A percentile compares a stretch with the other conserved stretches of the same genome.
Conservation (phyloP, 2,113 vertebrate species). For the Nycticorax nycticorax region DNA sequence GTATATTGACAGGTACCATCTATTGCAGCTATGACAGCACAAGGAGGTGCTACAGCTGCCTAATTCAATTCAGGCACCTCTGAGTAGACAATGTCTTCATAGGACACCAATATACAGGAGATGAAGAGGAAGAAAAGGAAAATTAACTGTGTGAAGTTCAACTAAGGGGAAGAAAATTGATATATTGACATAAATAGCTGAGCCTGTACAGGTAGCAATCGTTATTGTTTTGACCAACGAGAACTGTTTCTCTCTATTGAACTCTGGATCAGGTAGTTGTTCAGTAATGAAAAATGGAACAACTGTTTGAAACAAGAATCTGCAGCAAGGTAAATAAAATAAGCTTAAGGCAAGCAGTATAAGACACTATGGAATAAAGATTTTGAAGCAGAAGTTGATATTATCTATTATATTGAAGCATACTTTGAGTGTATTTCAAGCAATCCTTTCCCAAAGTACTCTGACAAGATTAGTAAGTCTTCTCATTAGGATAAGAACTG, state of each 20-base stretch:
- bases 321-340: slow-evolving; percentile 30
- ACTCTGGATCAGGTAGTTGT: not conserved
- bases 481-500: not conserved
- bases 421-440: not conserved
- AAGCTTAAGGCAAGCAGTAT: not conserved
- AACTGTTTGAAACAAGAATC: slow-evolving; percentile 5
- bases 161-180: slow-evolving; percentile 45
- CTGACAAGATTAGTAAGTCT: not conserved
- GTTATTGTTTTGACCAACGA: slow-evolving; percentile 14
- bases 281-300: slow-evolving; percentile 45
- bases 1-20: slow-evolving; percentile 34
- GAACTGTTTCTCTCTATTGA: slow-evolving; percentile 20
- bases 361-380: not conserved
- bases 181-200: slow-evolving; percentile 50
- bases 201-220: slow-evolving; percentile 39
- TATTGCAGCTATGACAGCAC: not conserved
- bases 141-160: slow-evolving; percentile 46
- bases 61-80: slow-evolving; percentile 24
- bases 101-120: slow-evolving; percentile 25
- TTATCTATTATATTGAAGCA: not conserved
- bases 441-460: not conserved
- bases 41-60: not conserved
- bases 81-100: slow-evolving; percentile 24
- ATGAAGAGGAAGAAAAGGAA: slow-evolving; percentile 20
- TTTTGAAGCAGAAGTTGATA: not conserved